Evolutionary conservation across 2,113 vertebrate genomes (phyloP), one percentile per base, ranked within the genome.

Genomic region (Numida meleagris): DNA sequence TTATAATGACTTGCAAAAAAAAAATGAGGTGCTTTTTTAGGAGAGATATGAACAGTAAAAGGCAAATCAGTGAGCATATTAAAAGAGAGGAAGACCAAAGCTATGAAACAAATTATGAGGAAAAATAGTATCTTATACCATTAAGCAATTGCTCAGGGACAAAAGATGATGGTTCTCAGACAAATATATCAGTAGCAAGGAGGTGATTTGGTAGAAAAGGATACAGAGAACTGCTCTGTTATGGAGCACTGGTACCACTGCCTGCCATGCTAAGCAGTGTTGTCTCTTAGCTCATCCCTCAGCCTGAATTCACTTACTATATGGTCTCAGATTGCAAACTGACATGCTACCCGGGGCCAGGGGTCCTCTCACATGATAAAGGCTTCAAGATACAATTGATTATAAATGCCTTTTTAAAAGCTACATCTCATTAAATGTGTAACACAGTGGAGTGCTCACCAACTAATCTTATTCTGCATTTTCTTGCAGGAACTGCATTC

Each of bases 1-100:
- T 51, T 68, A 88, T 48, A 78, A 34, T 86, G 75, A 86, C 81
- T 90, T 91, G 78, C 67, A 89, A 70, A 90, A 66, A 90, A 85
- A 61, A 40, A 53, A 53, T 10, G 16, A 80, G 31, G 48, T 33
- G 15, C 46, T 36, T 77, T 70, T 17, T 74, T 83, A 81, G 42
- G 40, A 79, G 66, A 73, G 24, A 58, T 36, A 34, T 55, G 53
- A 92, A 70, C 31, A 78, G 21, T 4, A 72, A 79, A 57, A 82
- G 58, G 62, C 48, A 87, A 90, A 85, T 6, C 34, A 55, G 87
- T 46, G 29, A 58, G 33, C 57, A n/a, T 7, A 27, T 21, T 55
- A 66, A 82, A 77, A 82, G 10, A 29, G 14, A 89, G 33, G 38
- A 67, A 84, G 12, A 31, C 29, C 42, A 89, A 91, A 78, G 55